Evolutionary conservation across 1,140 invertebrate genomes (phyloP).

Genomic region (Platorchestia sp.): DNA sequence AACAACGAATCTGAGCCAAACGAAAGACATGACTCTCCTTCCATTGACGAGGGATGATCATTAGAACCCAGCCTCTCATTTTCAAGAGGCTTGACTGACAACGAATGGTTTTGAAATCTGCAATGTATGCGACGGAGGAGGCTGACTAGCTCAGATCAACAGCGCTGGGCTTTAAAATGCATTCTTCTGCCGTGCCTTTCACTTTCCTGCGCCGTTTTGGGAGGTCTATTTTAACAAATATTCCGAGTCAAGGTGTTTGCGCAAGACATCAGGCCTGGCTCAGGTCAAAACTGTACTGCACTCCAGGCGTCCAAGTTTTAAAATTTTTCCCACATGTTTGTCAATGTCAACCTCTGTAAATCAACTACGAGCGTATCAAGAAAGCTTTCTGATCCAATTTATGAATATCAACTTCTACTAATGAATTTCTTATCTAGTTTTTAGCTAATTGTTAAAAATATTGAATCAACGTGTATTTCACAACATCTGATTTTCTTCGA

Average conservation of each 20-base stretch:
- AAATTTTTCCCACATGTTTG: background rate
- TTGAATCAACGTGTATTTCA: background rate
- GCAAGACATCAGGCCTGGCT: background rate
- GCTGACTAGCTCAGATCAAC: background rate
- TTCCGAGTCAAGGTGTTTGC: background rate
- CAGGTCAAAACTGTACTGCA: background rate
- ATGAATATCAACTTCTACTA: no score
- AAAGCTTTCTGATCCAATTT: no score
- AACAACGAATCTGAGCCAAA: background rate
- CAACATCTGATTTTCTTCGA: background rate
- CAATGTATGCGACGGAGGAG: background rate
- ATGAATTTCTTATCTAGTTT: no score
- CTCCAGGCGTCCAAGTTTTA: background rate
- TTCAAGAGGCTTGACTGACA: background rate
- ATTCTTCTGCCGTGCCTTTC: conserved; percentile 38
- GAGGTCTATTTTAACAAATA: conserved; percentile 45
- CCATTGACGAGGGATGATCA: background rate
- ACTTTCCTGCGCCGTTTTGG: conserved; percentile 44
- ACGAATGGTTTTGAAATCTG: background rate
- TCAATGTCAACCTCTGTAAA: background rate
- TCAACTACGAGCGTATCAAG: no score
- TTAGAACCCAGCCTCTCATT: background rate
- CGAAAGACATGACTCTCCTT: background rate
- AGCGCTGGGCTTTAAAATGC: background rate
- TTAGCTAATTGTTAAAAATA: no score